Conservation (phyloP, 2,113 vertebrate genomes). For the Osmerus eperlanus region DNA sequence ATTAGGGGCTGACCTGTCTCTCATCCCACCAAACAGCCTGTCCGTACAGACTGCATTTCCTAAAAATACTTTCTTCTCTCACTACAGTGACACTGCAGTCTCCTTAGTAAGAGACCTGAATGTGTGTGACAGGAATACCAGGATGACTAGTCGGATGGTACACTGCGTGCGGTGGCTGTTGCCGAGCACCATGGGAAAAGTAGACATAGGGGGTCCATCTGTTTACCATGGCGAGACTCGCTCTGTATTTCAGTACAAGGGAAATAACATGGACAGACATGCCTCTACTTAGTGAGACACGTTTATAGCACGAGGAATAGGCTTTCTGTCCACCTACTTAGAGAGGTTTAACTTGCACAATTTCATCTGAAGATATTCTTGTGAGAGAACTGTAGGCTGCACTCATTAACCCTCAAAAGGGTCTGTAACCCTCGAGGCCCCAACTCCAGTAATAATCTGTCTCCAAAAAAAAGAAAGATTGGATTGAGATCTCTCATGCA, state of each 20-base stretch:
- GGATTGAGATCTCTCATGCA: not conserved
- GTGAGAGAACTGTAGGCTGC: no score
- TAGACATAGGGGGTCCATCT: slow-evolving; percentile 13
- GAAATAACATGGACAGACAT: not conserved
- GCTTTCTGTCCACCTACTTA: no score
- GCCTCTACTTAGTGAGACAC: not conserved
- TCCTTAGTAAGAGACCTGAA: not conserved
- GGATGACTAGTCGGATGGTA: not conserved
- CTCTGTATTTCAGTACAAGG: not conserved
- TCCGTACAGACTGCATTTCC: not conserved
- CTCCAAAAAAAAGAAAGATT: not conserved
- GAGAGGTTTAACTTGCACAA: no score
- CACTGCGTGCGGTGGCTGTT: not conserved
- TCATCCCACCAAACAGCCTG: not conserved
- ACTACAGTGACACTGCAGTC: not conserved
- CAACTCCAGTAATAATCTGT: not conserved
- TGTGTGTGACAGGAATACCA: not conserved
- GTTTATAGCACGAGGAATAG: no score
- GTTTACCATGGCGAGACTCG: not conserved
- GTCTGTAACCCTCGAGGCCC: no score
- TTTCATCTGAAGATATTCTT: no score
- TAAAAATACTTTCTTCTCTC: not conserved
- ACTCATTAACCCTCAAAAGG: no score
- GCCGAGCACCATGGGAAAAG: slow-evolving; percentile 14
- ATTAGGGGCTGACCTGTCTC: not conserved